Evolutionary conservation across 2,888 invertebrate genomes (phyloP).

Genomic region (Hymenopus coronatus): DNA sequence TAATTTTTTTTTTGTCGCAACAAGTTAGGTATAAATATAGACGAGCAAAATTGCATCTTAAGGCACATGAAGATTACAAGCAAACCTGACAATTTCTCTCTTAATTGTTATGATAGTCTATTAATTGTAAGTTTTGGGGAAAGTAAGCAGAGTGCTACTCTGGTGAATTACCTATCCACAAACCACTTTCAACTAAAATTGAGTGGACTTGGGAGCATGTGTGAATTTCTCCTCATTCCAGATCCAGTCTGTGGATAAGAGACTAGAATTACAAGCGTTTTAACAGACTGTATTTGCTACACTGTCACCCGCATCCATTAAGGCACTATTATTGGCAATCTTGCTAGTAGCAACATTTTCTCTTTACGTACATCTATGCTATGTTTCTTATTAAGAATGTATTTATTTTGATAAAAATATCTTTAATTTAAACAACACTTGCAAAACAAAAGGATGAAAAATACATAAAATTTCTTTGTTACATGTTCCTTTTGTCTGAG

Average conservation of each 20-base stretch:
- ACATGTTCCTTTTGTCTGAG: not conserved
- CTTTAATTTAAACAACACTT: not conserved
- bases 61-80: not conserved
- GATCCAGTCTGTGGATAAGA: not conserved
- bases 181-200: not conserved
- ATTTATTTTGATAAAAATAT: not conserved
- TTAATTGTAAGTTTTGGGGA: not conserved
- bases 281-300: not conserved
- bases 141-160: not conserved
- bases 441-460: not conserved
- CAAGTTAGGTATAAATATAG: no score
- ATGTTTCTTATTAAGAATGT: not conserved
- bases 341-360: not conserved
- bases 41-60: not conserved
- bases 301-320: not conserved
- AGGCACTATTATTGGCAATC: not conserved
- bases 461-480: not conserved
- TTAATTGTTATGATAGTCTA: not conserved
- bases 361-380: not conserved
- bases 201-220: not conserved
- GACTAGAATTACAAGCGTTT: constrained; percentile 13
- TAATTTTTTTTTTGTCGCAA: not conserved
- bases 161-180: not conserved
- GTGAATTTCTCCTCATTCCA: not conserved
- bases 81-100: not conserved